Conservation (phyloP, 2,888 invertebrate genomes). For the Lepidonotus clava region DNA sequence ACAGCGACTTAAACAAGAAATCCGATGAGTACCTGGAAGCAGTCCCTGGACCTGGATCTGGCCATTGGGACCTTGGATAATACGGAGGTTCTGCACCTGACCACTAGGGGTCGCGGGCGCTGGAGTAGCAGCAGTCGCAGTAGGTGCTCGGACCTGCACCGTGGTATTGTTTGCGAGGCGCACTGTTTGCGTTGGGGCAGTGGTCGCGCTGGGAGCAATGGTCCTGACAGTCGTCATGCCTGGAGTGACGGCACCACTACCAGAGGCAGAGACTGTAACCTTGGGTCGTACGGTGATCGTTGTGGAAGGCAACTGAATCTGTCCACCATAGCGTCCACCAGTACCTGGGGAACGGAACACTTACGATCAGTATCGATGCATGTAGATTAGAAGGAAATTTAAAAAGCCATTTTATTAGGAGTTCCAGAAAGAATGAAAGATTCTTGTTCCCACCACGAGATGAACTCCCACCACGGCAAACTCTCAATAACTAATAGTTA, state of each 20-base stretch:
- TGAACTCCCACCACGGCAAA: too few relatives aligned
- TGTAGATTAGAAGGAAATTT: too few relatives aligned
- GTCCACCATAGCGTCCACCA: slow-evolving; percentile 56
- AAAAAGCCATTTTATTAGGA: too few relatives aligned
- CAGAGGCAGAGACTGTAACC: slow-evolving; percentile 62
- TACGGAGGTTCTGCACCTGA: slow-evolving; percentile 84
- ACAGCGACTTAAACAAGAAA: too few relatives aligned
- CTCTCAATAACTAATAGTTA: too few relatives aligned
- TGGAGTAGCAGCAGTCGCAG: slow-evolving; percentile 11
- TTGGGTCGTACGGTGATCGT: slow-evolving; percentile 70
- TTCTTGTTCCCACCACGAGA: too few relatives aligned
- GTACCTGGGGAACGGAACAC: slow-evolving; percentile 4
- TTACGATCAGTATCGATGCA: not conserved
- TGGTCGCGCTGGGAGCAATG: slow-evolving; percentile 54
- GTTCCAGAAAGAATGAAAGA: too few relatives aligned
- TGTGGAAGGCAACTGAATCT: slow-evolving; percentile 73
- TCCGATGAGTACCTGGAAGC: slow-evolving; percentile 92
- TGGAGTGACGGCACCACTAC: slow-evolving; percentile 55
- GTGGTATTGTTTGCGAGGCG: slow-evolving; percentile 26
- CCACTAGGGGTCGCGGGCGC: slow-evolving; percentile 24
- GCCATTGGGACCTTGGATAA: slow-evolving; percentile 93
- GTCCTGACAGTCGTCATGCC: not conserved
- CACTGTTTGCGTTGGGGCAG: not conserved
- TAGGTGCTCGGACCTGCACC: slow-evolving; percentile 1
- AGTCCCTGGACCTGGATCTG: slow-evolving; percentile 95